Evolutionary conservation across 2,113 vertebrate species (phyloP), one percentile per base, ranked within the genome.

Genomic region (Labeo rohita): DNA sequence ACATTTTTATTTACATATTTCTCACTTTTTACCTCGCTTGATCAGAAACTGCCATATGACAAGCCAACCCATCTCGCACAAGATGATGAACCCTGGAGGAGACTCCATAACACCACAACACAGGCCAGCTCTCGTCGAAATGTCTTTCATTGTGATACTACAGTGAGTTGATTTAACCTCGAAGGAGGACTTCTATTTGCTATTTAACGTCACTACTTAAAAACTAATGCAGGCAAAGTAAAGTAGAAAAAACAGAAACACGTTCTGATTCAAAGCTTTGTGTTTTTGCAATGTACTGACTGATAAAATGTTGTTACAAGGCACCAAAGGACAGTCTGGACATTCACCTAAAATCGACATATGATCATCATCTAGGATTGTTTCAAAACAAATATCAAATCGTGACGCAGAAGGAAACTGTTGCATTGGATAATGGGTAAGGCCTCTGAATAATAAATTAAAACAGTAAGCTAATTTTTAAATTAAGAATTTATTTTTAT

Each of bases 51-150:
- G 16, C 52, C 77, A 0, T 88, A 10, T 66, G 65, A 88, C 39
- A 94, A 89, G 73, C 95, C 95, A 6, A 82, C 88, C 34, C 94
- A 96, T 75, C 77, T 96, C 1, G 92, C 92, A 39, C 96, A 96
- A 79, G 93, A 91, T 8, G 93, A 95, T 34, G 93, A 96, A n/a
- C 95, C 97, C 0, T 97, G 97, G 97, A 91, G 89, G 77, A 94
- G 93, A 11, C 95, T 97, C 21, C 88, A 91, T 65, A 85, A 92
- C 23, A 66, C 80, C 4, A 85, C 89, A 5, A 97, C 96, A 0
- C 0, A 87, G 16, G 87, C 94, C 82, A 96, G 95, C 88, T 90
- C 73, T 52, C 91, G 84, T 43, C 89, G 91, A 75, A 93, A 90
- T 23, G 83, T 84, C 2, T 86, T 74, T 65, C 89, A 93, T 73